phyloP scores from a whole-genome alignment of 2,888 invertebrate species.

The Liopterus haemorrhoidalis region DNA sequence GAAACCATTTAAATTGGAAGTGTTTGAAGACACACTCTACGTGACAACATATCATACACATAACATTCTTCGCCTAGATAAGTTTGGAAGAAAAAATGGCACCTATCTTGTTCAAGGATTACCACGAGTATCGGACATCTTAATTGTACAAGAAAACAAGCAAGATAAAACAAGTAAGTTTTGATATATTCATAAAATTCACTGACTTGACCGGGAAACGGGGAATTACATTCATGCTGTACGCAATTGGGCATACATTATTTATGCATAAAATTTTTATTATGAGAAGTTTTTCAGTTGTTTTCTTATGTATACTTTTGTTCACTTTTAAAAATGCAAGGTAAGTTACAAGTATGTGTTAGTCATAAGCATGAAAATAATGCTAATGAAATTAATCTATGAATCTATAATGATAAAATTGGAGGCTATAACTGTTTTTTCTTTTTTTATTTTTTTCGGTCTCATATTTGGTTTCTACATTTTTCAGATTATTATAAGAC shows the following conservation, averaged over 20 bases:
- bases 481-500: too few relatives aligned
- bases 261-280: slow-evolving; percentile 1
- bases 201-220: neutral
- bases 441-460: too few relatives aligned
- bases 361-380: too few relatives aligned
- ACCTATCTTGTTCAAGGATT: slow-evolving; percentile 52
- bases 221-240: too few relatives aligned
- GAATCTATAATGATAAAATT: too few relatives aligned
- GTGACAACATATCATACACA: slow-evolving; percentile 59
- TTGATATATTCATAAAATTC: slow-evolving; percentile 12
- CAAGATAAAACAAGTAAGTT: slow-evolving; percentile 49
- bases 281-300: slow-evolving; percentile 36
- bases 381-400: too few relatives aligned
- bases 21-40: slow-evolving; percentile 67
- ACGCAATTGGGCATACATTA: neutral
- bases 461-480: too few relatives aligned
- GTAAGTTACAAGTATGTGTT: too few relatives aligned
- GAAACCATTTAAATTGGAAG: slow-evolving; percentile 64
- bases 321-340: too few relatives aligned
- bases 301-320: too few relatives aligned
- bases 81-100: slow-evolving; percentile 57
- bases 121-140: slow-evolving; percentile 57
- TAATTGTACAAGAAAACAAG: slow-evolving; percentile 62
- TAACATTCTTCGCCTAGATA: slow-evolving; percentile 58
- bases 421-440: too few relatives aligned